Base-by-base conservation (phyloP, 2,113 vertebrate species). In the Todiramphus chloris region DNA sequence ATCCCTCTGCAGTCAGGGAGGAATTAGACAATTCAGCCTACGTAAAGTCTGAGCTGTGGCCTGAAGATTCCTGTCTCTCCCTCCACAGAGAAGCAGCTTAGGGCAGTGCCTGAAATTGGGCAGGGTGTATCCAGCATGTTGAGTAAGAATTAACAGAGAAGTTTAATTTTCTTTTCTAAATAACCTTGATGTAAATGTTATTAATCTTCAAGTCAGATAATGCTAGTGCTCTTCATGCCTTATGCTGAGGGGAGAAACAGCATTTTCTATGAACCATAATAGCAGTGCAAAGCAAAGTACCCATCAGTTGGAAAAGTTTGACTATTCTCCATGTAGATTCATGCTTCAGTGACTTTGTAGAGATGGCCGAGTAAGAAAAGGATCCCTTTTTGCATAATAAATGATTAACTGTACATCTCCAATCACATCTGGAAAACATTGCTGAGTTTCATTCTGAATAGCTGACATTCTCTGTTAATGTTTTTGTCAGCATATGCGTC, bases 371-470 rank as follows among this genome's bases (percentile, higher is more conserved):
- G 91, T 93, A 82, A 77, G 89, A 95, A 95, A 92, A 93, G 67
- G 87, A 77, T 97, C 87, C 85, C 74, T 93, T 96, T 97, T 96
- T 97, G 95, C 91, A 78, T 96, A 97, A 96, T 95, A 94, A 96
- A 97, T 96, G 91, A 97, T 96, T 94, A 95, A 95, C 83, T 75
- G 90, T 93, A 74, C 88, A 94, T 97, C 79, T 92, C 95, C 87
- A 96, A 55, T 97, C 95, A 96, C 97, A 96, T 97, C 96, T 97
- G 95, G 95, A 97, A 97, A 96, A 89, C 91, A 96, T 97, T 92
- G 90, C 81, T 87, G 69, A 93, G 80, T 91, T 94, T 93, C 87
- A 53, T 93, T 93, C 64, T 94, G 84, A 97, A 96, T 95, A 96
- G 93, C 73, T 96, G 94, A 97, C 76, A 86, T 95, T 96, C 94